phyloP scores from a whole-genome alignment of 2,113 vertebrate species.

The Paralichthys olivaceus region DNA sequence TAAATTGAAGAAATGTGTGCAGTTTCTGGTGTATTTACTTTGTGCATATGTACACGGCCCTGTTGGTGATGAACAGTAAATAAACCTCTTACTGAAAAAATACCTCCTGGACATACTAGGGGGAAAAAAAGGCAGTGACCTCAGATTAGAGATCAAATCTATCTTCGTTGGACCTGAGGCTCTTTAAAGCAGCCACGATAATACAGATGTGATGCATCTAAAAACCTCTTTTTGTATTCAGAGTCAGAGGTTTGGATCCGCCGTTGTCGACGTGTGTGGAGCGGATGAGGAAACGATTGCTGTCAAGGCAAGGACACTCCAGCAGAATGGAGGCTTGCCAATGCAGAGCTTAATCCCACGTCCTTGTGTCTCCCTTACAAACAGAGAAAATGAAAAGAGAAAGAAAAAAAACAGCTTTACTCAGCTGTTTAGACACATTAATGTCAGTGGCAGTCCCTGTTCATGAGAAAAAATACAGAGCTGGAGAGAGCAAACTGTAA shows the following conservation, averaged over 20 bases:
- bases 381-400: background rate
- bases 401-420: constrained; percentile 19
- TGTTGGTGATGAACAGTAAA: no score
- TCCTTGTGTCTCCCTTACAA: constrained; percentile 16
- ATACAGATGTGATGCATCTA: constrained; percentile 4
- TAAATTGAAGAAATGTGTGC: background rate
- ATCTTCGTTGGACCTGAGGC: background rate
- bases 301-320: constrained; percentile 50
- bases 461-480: background rate
- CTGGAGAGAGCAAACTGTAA: background rate
- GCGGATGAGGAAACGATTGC: constrained; percentile 15
- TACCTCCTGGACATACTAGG: background rate
- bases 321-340: constrained; percentile 27
- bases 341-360: constrained; percentile 4
- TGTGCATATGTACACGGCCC: no score
- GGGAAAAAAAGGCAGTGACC: constrained; percentile 11
- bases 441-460: constrained; percentile 19
- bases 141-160: constrained; percentile 20
- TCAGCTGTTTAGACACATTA: constrained; percentile 46
- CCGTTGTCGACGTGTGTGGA: background rate
- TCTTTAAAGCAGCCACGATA: background rate
- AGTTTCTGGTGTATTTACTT: background rate
- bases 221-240: constrained; percentile 18
- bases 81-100: background rate
- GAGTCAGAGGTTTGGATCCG: constrained; percentile 39